Conservation (phyloP, 2,888 invertebrate genomes). For the Scrobipalpa costella region DNA sequence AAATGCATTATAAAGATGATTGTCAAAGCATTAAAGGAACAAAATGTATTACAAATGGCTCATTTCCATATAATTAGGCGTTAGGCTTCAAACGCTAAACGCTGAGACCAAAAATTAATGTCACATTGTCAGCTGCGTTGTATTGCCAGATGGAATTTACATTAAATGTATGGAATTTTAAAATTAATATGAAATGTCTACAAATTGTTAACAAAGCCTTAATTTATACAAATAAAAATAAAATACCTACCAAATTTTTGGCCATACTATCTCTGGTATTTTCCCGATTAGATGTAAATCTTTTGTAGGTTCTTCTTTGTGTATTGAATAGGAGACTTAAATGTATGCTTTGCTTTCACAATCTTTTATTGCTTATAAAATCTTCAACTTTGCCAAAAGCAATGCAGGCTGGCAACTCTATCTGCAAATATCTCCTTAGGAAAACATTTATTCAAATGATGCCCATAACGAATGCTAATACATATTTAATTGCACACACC, state of each 20-base stretch:
- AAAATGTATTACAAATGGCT: conserved; percentile 12
- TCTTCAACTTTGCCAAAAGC: not conserved
- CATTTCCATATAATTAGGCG: conserved; percentile 20
- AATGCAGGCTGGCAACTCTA: conserved; percentile 36
- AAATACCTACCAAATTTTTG: no score
- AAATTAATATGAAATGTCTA: no score
- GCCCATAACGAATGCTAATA: conserved; percentile 64
- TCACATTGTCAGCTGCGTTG: conserved; percentile 17
- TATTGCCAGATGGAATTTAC: not conserved
- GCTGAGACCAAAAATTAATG: conserved; percentile 22
- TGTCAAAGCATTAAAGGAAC: conserved; percentile 15
- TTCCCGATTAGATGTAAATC: no score
- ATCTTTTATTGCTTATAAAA: not conserved
- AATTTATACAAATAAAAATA: no score
- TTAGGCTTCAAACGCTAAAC: conserved; percentile 16
- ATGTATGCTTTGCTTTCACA: no score
- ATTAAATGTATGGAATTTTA: not conserved
- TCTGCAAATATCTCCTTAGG: conserved; percentile 46
- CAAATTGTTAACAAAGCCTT: no score
- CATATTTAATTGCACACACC: conserved; percentile 73
- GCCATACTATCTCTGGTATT: no score
- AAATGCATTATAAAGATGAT: conserved; percentile 9
- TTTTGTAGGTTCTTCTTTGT: no score
- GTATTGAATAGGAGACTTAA: no score
- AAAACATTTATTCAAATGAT: conserved; percentile 63